These are phyloP conservation scores for Dolichomitus sp. DNA, from an alignment of 2,888 invertebrate species.

Conservation along the genomic window DNA sequence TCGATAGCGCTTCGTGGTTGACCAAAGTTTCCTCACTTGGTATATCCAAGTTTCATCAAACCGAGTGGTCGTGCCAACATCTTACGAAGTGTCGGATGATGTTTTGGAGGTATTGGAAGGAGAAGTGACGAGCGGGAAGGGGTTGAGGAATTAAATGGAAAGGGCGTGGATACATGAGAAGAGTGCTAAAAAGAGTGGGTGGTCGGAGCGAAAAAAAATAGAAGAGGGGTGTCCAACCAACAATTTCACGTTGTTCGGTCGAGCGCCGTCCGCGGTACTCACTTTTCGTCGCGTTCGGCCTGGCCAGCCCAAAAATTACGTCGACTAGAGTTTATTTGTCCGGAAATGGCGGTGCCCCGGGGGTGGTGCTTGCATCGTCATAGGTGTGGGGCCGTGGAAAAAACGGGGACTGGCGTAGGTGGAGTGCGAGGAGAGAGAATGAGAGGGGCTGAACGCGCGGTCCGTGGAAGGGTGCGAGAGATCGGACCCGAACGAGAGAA, in stretches of 20 bases:
- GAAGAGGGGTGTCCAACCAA: slow-evolving; percentile 64
- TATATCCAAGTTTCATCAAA: slow-evolving; percentile 16
- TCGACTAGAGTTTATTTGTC: slow-evolving; percentile 89
- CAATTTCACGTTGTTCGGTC: slow-evolving; percentile 76
- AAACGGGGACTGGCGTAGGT: slow-evolving; percentile 80
- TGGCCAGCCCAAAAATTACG: slow-evolving; percentile 92
- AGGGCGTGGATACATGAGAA: slow-evolving; percentile 67
- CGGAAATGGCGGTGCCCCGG: slow-evolving; percentile 85
- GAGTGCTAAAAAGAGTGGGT: slow-evolving; percentile 63
- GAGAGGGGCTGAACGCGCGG: slow-evolving; percentile 58
- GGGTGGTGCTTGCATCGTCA: slow-evolving; percentile 83
- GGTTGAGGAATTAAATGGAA: slow-evolving; percentile 63
- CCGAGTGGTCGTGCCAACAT: slow-evolving; percentile 37
- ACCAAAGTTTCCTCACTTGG: not conserved
- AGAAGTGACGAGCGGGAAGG: slow-evolving; percentile 36
- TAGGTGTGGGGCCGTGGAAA: slow-evolving; percentile 77
- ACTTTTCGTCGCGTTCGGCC: slow-evolving; percentile 85
- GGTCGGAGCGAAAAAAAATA: slow-evolving; percentile 33
- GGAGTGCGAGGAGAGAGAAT: slow-evolving; percentile 68
- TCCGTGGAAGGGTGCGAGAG: slow-evolving; percentile 71
- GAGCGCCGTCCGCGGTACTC: slow-evolving; percentile 77
- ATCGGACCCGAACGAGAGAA: slow-evolving; percentile 63
- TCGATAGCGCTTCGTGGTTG: not conserved
- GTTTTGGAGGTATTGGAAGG: slow-evolving; percentile 20
- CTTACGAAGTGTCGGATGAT: slow-evolving; percentile 31